Evolutionary conservation across 1,140 invertebrate species (phyloP), one percentile per base, ranked within the genome.

Genomic region (Drosophila bifasciata): DNA sequence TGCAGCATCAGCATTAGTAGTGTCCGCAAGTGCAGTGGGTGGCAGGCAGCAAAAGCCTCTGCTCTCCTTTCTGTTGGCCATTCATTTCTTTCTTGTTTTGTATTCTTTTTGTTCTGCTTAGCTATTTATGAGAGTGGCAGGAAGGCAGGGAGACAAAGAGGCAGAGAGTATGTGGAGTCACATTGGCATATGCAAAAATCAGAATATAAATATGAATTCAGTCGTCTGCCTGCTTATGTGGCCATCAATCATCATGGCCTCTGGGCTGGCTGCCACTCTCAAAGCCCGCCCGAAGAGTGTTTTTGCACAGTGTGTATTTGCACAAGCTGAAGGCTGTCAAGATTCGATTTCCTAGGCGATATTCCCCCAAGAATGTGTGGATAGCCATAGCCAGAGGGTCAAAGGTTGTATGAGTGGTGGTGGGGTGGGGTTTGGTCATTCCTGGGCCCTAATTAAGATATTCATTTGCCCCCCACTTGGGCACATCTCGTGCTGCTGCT

Each of bases 31-130:
- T 76, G 81, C 80, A 69, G 23, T 25, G 23, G 73, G 62, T 70
- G 76, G 66, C 23, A 21, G 19, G 19, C 19, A 21, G 80, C 70
- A 76, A 78, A 73, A 76, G 68, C 63, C 63, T 77, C 73, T 85
- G 86, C 86, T 85, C 50, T 41, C 23, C 73, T 68, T 81, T 80
- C 76, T 79, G 60, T 49, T 49, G 23, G 23, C 23, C 23, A 25
- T 25, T 25, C 23, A 25, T 70, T 77, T 73, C 68, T 85, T 85
- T n/a, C n/a, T n/a, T n/a, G n/a, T n/a, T 85, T 85, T 80, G 71
- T 55, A 64, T 56, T 36, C 73, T 68, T 81, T 80, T 79, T 85
- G 60, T 50, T 68, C 49, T 50, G 17, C 45, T 40, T 59, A 46
- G 59, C 52, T 56, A 70, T 64, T 66, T 67, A 52, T 3, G 19